Base-by-base conservation (phyloP, 2,113 vertebrate species). In the Xyliphius kryptos region DNA sequence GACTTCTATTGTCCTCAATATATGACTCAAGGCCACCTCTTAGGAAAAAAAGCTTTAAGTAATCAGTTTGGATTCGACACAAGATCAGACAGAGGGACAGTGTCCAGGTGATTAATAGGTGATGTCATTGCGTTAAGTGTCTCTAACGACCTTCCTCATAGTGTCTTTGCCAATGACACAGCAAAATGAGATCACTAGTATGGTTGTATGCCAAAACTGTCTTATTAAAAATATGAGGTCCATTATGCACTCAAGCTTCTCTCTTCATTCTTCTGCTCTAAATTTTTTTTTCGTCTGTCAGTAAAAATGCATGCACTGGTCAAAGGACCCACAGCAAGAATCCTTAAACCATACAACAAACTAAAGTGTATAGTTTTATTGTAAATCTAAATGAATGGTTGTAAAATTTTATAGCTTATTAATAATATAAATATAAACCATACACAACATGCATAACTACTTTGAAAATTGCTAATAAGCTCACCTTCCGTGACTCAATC, bases 61-160 rank as follows among this genome's bases (percentile, higher is more conserved):
- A 32, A 32, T 32, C 26, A 32, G 26, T 32, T 32, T 32, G 26
- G 26, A 32, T 32, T 21, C 51, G 20, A 9, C 43, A 44, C 11
- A 26, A 38, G 52, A 56, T 48, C 47, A 43, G 46, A 55, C 14
- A 22, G 40, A 43, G 10, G 2, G 9, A 22, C 2, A 3, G 11
- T 32, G 56, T 66, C 21, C 55, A 20, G 36, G 17, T 37, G 54
- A 58, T 66, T 66, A 58, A 66, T 40, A 57, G 48, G 48, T 66
- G 55, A 66, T 66, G 55, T 51, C 55, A 66, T 51, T 44, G 41
- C 14, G 40, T 66, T 56, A 58, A 66, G 46, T 37, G 13, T 41
- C 21, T 51, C 11, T 32, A 58, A 57, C 17, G 36, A 66, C 17
- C 55, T 13, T 58, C 38, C 50, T 63, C n/a, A 17, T 46, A 66